phyloP scores from a whole-genome alignment of 2,888 invertebrate species.

The Melanargia galathea region DNA sequence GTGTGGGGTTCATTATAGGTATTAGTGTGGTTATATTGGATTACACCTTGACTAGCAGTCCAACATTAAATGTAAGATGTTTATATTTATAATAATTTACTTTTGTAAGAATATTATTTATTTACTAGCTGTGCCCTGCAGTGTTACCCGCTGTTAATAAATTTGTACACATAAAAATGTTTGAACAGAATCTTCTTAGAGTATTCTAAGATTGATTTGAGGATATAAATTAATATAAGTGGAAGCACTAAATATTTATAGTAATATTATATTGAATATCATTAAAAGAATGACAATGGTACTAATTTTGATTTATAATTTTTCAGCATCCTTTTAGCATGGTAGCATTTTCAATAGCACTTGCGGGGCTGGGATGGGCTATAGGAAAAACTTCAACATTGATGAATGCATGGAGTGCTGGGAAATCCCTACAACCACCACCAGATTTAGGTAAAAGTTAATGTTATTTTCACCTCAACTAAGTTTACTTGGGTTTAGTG shows the following conservation, averaged over 20 bases:
- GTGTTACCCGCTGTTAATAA: too few relatives aligned
- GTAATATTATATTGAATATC: too few relatives aligned
- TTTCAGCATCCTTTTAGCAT: slow-evolving; percentile 88
- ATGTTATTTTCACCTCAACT: background rate
- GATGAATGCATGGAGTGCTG: slow-evolving; percentile 67
- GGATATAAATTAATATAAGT: too few relatives aligned
- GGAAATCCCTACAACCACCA: slow-evolving; percentile 71
- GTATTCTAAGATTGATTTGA: too few relatives aligned
- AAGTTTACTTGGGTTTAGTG: too few relatives aligned
- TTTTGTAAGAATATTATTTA: background rate
- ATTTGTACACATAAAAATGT: too few relatives aligned
- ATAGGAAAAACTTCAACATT: slow-evolving; percentile 81
- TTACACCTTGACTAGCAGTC: slow-evolving; percentile 84
- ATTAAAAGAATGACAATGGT: too few relatives aligned
- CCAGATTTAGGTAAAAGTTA: slow-evolving; percentile 65
- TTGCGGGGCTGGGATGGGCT: slow-evolving; percentile 86
- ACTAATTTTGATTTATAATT: slow-evolving; percentile 6
- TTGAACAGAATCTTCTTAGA: too few relatives aligned
- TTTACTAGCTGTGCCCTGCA: too few relatives aligned
- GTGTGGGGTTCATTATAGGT: slow-evolving; percentile 87
- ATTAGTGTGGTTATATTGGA: slow-evolving; percentile 87
- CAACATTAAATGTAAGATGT: slow-evolving; percentile 59
- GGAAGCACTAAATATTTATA: too few relatives aligned
- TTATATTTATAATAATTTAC: slow-evolving; percentile 4
- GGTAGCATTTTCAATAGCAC: slow-evolving; percentile 85